Evolutionary conservation across 2,797 vertebrate genomes (phyloP).

Genomic region (Lacerta viridis): DNA sequence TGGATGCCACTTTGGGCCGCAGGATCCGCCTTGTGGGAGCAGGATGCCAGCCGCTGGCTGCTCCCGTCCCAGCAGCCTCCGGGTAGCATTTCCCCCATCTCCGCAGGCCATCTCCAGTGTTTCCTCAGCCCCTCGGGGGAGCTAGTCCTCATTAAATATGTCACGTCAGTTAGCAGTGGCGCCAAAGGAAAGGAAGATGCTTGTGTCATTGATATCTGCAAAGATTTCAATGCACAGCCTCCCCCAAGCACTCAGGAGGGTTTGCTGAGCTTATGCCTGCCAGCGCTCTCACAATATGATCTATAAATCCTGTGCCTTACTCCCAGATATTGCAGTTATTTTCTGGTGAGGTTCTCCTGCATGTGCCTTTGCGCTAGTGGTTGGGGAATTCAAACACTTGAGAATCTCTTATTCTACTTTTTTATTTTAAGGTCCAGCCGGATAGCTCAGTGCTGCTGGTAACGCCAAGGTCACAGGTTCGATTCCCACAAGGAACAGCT

Average conservation of each 20-base stretch:
- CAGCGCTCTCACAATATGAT: background rate
- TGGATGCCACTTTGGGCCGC: background rate
- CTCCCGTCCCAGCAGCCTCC: background rate
- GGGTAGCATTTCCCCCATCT: background rate
- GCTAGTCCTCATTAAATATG: background rate
- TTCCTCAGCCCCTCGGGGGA: background rate
- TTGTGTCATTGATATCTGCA: too few species aligned
- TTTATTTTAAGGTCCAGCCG: too few species aligned
- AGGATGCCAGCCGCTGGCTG: fast-evolving
- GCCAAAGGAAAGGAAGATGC: background rate
- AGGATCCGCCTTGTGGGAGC: background rate
- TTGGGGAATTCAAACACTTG: background rate
- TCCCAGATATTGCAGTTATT: background rate
- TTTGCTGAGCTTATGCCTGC: too few species aligned
- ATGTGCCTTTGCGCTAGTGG: background rate
- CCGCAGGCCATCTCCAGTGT: too few species aligned
- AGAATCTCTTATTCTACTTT: background rate
- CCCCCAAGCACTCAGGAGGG: background rate
- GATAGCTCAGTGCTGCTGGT: too few species aligned
- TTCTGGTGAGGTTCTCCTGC: background rate
- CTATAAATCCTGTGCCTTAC: too few species aligned
- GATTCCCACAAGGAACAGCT: too few species aligned
- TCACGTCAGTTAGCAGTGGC: background rate
- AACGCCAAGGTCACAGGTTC: too few species aligned
- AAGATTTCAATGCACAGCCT: too few species aligned